These are phyloP conservation scores for Bombus polaris DNA, from an alignment of 1,140 invertebrate genomes.

Conservation along the genomic window DNA sequence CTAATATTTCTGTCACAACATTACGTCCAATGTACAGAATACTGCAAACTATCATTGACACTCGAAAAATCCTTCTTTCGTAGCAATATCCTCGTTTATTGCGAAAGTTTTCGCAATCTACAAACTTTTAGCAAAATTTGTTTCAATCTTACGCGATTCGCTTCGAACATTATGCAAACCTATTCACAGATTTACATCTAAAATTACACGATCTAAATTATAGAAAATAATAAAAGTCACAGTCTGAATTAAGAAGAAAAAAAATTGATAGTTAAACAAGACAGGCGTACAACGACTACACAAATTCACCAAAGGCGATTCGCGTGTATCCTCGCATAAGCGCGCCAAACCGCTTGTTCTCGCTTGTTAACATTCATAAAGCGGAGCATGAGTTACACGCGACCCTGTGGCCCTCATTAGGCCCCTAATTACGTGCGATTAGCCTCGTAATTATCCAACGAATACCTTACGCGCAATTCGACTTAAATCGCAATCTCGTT, in stretches of 20 bases:
- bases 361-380: slow-evolving; percentile 70
- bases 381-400: slow-evolving; percentile 63
- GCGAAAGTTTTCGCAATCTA: too few relatives aligned
- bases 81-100: too few relatives aligned
- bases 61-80: not conserved
- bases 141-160: not conserved
- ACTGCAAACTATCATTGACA: not conserved
- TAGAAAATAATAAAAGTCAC: not conserved
- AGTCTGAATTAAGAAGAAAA: not conserved
- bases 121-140: not conserved
- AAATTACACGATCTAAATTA: not conserved
- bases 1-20: not conserved
- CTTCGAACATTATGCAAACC: not conserved
- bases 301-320: not conserved
- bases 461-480: slow-evolving; percentile 52
- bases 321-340: not conserved
- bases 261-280: not conserved
- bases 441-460: slow-evolving; percentile 63
- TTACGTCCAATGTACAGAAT: too few relatives aligned
- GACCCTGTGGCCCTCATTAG: slow-evolving; percentile 68
- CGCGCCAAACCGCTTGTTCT: slow-evolving; percentile 14
- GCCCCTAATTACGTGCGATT: slow-evolving; percentile 68
- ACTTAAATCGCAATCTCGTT: not conserved
- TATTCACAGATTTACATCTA: not conserved
- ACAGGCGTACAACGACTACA: not conserved